Evolutionary conservation across 2,113 vertebrate genomes (phyloP), one percentile per base, ranked within the genome.

Genomic region (Atractosteus spatula): DNA sequence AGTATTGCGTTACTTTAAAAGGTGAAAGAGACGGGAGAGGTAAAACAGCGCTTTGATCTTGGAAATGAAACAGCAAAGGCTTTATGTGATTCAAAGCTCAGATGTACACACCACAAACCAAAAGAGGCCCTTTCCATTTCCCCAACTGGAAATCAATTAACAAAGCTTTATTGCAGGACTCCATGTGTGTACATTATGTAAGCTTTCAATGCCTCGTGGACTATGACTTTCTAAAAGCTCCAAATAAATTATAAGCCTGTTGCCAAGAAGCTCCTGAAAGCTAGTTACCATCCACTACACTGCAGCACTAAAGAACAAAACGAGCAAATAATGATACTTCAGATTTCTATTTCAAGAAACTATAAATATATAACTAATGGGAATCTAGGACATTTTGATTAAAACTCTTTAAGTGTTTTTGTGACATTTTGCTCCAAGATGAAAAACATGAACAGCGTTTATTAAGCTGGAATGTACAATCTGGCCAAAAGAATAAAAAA

Each of bases 1-100:
- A 17, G 55, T 73, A 68, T 73, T 67, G 41, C 65, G 17, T 73
- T 61, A 45, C 65, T 51, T 59, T 47, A 67, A 73, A 57, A 57
- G 71, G 65, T 51, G 47, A 51, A 51, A 51, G 64, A 43, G 7
- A 41, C n/a, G 12, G 42, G 29, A 56, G 43, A 45, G 43, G 41
- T 51, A 12, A 59, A 61, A 12, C 41, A 63, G 43, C 14, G 42
- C 71, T 73, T 73, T 73, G 71, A 73, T 73, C 64, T 68, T 42
- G 16, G 55, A 66, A 66, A 61, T 61, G 67, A 67, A 68, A 65
- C 55, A 54, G 47, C 71, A 3, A 51, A 61, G 10, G 64, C 54
- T 59, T 41, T 45, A 51, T 44, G 42, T 55, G 41, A 47, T 61
- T 47, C 69, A 62, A 51, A 70, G 68, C 68, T 45, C 42, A 11